phyloP scores from a whole-genome alignment of 2,888 invertebrate genomes.

The Vanessa cardui region DNA sequence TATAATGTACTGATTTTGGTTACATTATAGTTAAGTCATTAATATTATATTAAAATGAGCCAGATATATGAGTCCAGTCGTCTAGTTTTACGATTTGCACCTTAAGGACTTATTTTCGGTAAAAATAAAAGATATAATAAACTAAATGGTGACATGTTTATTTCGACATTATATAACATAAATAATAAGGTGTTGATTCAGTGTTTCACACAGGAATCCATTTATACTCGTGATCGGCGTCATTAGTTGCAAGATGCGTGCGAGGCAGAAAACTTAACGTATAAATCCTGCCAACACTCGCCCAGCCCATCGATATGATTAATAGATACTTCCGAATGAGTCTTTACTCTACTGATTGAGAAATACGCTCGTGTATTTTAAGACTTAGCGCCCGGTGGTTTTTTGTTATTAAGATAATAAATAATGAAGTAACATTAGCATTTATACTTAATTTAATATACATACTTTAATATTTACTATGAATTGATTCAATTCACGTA shows the following conservation, averaged over 20 bases:
- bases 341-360: constrained; percentile 39
- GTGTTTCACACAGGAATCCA: constrained; percentile 38
- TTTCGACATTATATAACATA: constrained; percentile 1
- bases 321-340: constrained; percentile 51
- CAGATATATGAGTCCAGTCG: too few relatives aligned
- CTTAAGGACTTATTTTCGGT: too few relatives aligned
- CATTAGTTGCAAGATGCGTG: constrained; percentile 62
- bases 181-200: constrained; percentile 31
- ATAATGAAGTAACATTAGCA: background rate
- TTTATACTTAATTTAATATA: background rate
- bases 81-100: too few relatives aligned
- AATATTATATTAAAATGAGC: too few relatives aligned
- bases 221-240: constrained; percentile 62
- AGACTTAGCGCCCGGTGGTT: constrained; percentile 3
- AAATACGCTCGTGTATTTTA: constrained; percentile 26
- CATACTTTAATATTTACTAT: too few relatives aligned
- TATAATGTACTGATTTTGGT: too few relatives aligned
- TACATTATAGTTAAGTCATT: too few relatives aligned
- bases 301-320: constrained; percentile 72
- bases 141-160: background rate
- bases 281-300: constrained; percentile 70
- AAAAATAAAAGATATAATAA: too few relatives aligned
- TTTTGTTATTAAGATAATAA: background rate
- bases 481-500: too few relatives aligned
- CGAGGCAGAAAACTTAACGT: constrained; percentile 64